Conservation (phyloP, 2,888 invertebrate species). For the Lithophane semibrunnea region DNA sequence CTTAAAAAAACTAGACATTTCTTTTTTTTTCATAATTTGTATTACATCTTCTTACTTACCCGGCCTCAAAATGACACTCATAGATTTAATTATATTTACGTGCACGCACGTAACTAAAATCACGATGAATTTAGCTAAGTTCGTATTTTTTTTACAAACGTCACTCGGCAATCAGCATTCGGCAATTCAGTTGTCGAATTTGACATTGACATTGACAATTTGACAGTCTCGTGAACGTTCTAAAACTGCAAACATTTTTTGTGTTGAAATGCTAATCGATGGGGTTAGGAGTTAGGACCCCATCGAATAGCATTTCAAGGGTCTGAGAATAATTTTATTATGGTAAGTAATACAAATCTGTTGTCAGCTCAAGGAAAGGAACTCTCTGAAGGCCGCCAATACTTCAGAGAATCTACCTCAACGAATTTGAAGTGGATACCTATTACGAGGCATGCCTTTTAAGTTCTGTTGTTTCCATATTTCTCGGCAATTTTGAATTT, state of each 20-base stretch:
- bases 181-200: too few species aligned
- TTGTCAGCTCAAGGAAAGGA: not conserved
- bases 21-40: not conserved
- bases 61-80: conserved; percentile 61
- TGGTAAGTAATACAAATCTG: not conserved
- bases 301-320: too few species aligned
- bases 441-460: too few species aligned
- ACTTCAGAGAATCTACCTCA: not conserved
- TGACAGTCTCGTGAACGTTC: conserved; percentile 2
- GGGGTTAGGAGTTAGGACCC: not conserved
- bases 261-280: not conserved
- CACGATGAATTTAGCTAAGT: not conserved
- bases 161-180: too few species aligned
- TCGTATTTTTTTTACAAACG: too few species aligned
- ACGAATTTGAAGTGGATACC: not conserved
- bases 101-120: not conserved
- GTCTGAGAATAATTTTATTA: too few species aligned
- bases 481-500: too few species aligned
- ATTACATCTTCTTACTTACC: conserved; percentile 51
- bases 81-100: conserved; percentile 36
- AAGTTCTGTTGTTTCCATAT: too few species aligned
- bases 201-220: not conserved
- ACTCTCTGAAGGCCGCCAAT: not conserved
- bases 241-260: conserved; percentile 4
- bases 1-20: not conserved